phyloP scores from a whole-genome alignment of 2,113 vertebrate species.

The Sinocyclocheilus grahami region DNA sequence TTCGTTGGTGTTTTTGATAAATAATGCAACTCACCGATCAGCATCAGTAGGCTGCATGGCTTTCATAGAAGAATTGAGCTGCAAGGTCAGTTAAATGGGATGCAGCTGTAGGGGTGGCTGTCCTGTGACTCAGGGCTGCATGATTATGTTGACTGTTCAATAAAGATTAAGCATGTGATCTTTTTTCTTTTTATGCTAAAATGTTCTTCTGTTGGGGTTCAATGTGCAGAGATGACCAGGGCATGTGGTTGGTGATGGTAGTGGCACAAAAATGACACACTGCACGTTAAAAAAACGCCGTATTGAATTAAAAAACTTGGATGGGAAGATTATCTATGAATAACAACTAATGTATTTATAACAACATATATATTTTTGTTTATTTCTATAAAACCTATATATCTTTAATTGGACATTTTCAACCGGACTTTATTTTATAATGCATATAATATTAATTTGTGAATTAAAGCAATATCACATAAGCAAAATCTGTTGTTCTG shows the following conservation, averaged over 20 bases:
- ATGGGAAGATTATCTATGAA: too few relatives aligned
- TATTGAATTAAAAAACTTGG: too few relatives aligned
- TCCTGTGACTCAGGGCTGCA: neutral
- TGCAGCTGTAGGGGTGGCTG: neutral
- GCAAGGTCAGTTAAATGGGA: conserved; percentile 1
- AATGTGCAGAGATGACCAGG: neutral
- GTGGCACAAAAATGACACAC: neutral
- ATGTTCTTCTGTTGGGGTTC: neutral
- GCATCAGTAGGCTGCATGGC: neutral
- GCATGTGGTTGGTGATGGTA: neutral
- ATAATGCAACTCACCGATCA: conserved; percentile 25
- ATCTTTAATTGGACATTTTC: too few relatives aligned
- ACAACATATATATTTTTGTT: too few relatives aligned
- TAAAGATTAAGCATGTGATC: neutral
- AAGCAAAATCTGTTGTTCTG: too few relatives aligned
- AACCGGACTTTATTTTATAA: too few relatives aligned
- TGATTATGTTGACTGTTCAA: neutral
- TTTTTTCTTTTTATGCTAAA: neutral
- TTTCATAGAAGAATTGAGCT: neutral
- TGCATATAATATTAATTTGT: too few relatives aligned
- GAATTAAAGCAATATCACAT: too few relatives aligned
- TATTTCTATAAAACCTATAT: too few relatives aligned
- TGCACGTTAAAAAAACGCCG: too few relatives aligned
- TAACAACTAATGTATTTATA: too few relatives aligned
- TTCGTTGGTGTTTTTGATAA: conserved; percentile 44